phyloP scores from a whole-genome alignment of 64 coral and sea anemone species.

The Stichodactyla mertensii region DNA sequence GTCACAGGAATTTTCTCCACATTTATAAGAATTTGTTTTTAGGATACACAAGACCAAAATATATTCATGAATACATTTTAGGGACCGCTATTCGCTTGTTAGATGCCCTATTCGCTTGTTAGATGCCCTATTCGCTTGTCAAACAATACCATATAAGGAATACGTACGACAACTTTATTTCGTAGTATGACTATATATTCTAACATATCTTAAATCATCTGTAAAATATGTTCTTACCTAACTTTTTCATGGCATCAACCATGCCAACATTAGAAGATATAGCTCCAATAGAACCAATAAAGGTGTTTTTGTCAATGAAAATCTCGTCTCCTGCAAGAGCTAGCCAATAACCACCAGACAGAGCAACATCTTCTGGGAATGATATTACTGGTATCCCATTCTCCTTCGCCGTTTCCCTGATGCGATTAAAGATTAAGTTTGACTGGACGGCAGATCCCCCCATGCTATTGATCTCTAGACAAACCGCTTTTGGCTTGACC shows the following conservation, averaged over 20 bases:
- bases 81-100: no score
- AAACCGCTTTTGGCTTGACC: conserved; percentile 84
- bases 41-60: no score
- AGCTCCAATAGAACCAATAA: conserved; percentile 71
- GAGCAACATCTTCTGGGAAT: conserved; percentile 65
- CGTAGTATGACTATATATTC: no score
- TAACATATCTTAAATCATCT: no score
- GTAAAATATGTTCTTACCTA: conserved; percentile 29
- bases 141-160: no score
- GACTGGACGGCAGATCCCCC: conserved; percentile 71
- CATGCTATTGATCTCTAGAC: conserved; percentile 70
- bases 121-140: no score
- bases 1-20: no score
- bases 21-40: no score
- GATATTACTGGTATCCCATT: conserved; percentile 67
- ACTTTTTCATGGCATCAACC: conserved; percentile 73
- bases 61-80: no score
- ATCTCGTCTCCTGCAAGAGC: conserved; percentile 83
- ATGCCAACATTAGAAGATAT: conserved; percentile 54
- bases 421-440: conserved; percentile 71
- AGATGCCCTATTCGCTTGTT: no score
- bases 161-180: no score
- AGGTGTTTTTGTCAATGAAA: conserved; percentile 67
- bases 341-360: conserved; percentile 75
- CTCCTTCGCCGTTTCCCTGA: conserved; percentile 43